phyloP scores from a whole-genome alignment of 2,888 invertebrate genomes.

The Aelia acuminata region DNA sequence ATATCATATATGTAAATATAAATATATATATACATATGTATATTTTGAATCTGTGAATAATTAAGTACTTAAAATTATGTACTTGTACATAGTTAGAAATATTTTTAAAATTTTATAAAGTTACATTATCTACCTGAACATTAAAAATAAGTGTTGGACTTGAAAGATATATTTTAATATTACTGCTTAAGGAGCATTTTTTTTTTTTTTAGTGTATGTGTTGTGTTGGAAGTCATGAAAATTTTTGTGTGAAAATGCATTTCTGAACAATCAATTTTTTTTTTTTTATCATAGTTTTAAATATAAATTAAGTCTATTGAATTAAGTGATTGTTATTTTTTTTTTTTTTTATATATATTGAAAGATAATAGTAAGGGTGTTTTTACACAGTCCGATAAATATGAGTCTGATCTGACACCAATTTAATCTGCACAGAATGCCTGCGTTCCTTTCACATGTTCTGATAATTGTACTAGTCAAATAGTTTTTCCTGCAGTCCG shows the following conservation, averaged over 20 bases:
- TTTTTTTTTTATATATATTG: background rate
- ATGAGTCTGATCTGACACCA: too few relatives aligned
- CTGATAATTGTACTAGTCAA: too few relatives aligned
- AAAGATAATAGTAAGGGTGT: background rate
- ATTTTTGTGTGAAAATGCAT: background rate
- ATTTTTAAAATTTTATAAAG: constrained; percentile 57
- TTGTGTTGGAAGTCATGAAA: background rate
- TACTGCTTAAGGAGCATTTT: constrained; percentile 17
- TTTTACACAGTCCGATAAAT: too few relatives aligned
- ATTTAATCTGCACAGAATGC: too few relatives aligned
- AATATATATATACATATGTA: constrained; percentile 49
- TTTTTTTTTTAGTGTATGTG: constrained; percentile 27
- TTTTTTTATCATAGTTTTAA: background rate
- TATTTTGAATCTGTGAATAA: constrained; percentile 51
- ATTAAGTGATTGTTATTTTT: background rate
- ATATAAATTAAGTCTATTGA: background rate
- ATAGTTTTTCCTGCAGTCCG: too few relatives aligned
- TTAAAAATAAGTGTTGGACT: constrained; percentile 3
- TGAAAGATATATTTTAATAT: constrained; percentile 57
- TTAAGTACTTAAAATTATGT: constrained; percentile 55
- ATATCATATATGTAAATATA: constrained; percentile 50
- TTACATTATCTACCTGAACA: constrained; percentile 12
- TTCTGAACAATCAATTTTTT: background rate
- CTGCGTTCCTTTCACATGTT: too few relatives aligned
- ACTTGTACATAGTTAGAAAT: constrained; percentile 52